Conservation (phyloP, 2,888 invertebrate species). For the Archips crataeganus region DNA sequence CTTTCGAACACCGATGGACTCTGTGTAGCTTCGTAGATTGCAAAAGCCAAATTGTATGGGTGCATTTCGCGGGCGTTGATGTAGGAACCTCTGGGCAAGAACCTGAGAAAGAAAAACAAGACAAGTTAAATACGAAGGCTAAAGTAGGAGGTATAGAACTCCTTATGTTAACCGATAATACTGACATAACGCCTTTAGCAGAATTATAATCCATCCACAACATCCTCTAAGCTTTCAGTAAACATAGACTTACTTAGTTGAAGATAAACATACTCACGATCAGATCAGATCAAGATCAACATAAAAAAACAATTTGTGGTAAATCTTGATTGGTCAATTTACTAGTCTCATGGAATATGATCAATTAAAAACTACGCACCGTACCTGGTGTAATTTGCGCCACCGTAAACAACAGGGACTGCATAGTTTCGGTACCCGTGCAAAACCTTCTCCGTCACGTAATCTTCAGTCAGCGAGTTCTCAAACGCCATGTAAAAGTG, state of each 20-base stretch:
- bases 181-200: no score
- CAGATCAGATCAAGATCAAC: neutral
- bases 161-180: no score
- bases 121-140: no score
- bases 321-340: no score
- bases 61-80: slow-evolving; percentile 62
- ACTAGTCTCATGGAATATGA: no score
- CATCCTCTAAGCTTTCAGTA: neutral
- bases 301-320: neutral
- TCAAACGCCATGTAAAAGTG: slow-evolving; percentile 72
- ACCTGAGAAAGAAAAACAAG: slow-evolving; percentile 52
- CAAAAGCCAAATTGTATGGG: slow-evolving; percentile 62
- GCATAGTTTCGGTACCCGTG: slow-evolving; percentile 84
- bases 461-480: slow-evolving; percentile 65
- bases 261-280: neutral
- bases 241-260: neutral
- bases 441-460: slow-evolving; percentile 69
- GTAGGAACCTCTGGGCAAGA: slow-evolving; percentile 66
- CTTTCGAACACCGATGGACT: slow-evolving; percentile 52
- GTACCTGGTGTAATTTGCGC: slow-evolving; percentile 85
- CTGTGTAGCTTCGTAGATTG: slow-evolving; percentile 56
- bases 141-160: no score
- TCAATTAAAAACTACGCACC: neutral
- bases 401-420: slow-evolving; percentile 89
- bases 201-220: neutral